These are phyloP conservation scores for Acanthopleura granulata DNA, from an alignment of 2,888 invertebrate genomes.

Conservation along the genomic window DNA sequence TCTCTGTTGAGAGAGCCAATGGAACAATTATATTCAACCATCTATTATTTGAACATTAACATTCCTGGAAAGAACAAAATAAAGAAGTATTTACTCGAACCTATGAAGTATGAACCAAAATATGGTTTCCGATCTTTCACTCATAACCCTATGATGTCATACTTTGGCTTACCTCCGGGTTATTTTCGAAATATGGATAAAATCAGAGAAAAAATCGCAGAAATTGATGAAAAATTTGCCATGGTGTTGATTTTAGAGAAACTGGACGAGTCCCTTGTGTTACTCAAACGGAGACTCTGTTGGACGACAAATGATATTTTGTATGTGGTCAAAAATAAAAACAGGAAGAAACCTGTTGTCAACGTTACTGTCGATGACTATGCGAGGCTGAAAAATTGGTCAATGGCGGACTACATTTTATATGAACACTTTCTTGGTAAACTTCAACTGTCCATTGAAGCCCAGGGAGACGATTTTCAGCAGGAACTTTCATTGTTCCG, in stretches of 20 bases:
- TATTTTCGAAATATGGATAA: background rate
- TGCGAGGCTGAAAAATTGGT: background rate
- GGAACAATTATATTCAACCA: slow-evolving; percentile 9
- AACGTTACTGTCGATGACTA: background rate
- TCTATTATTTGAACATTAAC: background rate
- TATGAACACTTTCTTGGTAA: background rate
- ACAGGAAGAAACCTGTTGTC: background rate
- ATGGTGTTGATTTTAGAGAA: slow-evolving; percentile 1
- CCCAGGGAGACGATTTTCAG: background rate
- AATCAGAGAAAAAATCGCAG: background rate
- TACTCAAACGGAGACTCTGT: background rate
- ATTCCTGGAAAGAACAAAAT: background rate
- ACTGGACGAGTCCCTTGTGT: slow-evolving; percentile 3
- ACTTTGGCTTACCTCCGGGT: background rate
- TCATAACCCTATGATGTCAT: background rate
- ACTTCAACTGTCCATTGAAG: background rate
- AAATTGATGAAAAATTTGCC: background rate
- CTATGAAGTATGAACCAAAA: background rate
- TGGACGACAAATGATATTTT: slow-evolving; percentile 7
- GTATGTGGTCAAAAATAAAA: background rate
- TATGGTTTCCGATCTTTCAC: background rate
- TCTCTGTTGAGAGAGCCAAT: background rate
- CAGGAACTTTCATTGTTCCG: background rate
- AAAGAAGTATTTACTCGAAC: background rate
- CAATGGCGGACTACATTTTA: background rate